Base-by-base conservation (phyloP, 2,113 vertebrate species). In the Chloropsis cyanopogon region DNA sequence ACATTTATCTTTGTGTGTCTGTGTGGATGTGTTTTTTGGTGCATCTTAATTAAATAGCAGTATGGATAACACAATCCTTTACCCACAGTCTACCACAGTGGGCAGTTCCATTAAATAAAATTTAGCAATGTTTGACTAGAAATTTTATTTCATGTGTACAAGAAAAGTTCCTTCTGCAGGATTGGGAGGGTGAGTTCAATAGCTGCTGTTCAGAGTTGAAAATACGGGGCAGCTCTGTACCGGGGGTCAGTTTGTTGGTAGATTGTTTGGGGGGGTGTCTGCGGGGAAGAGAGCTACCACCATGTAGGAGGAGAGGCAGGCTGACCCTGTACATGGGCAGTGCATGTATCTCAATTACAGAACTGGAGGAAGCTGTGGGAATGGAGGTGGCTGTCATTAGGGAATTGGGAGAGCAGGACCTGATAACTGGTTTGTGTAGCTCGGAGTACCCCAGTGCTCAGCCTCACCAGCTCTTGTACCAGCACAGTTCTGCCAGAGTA, bases 331-430 rank as follows among this genome's bases (percentile, higher is more conserved):
- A 2, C 0, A 0, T 35, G 25, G 60, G 20, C 14, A 46, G 19
- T 8, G 7, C 4, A 0, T 12, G 1, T 6, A 3, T 68, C 33
- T 60, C 19, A 19, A 2, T 1, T 63, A 24, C 3, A 8, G 29
- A 63, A 24, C 1, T 13, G 35, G 57, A 70, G 28, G 44, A 52
- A 42, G 19, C 14, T 18, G 46, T 9, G 7, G 7, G 14, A 24
- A 7, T 39, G 41, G 15, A 28, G 31, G 21, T 31, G 63, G 2
- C 53, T 52, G 21, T 50, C 52, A 9, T 9, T 19, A 4, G 33
- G 33, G 57, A 79, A 14, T 24, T 35, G 49, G 26, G 52, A 37
- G 31, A 90, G 13, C 29, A 28, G 29, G 37, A 11, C 47, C 33
- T 79, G 56, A 6, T 24, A 10, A 14, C 21, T 52, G n/a, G 4